A percentile compares a stretch with the other conserved stretches of the same genome.
Conservation (phyloP, 2,113 vertebrate genomes). For the Pterocles orientalis region DNA sequence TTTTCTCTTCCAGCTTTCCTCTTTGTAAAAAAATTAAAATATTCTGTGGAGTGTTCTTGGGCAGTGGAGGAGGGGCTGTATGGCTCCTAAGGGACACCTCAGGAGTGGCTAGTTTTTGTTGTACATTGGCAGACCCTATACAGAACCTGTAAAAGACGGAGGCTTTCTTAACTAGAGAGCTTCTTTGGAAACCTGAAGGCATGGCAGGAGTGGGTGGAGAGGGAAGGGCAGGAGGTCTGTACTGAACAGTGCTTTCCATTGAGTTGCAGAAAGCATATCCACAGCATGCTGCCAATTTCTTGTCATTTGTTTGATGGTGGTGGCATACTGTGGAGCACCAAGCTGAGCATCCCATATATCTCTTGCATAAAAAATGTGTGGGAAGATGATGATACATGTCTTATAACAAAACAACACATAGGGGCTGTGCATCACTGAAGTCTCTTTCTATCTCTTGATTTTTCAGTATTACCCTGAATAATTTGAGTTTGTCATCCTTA, state of each 20-base stretch:
- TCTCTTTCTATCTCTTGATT: neutral
- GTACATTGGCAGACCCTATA: neutral
- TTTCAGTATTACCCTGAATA: conserved; percentile 1
- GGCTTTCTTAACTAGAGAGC: neutral
- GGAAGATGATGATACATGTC: conserved; percentile 42
- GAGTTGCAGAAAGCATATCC: neutral
- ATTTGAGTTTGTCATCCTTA: conserved; percentile 33
- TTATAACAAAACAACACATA: conserved; percentile 42
- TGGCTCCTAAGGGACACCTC: neutral
- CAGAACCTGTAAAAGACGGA: neutral
- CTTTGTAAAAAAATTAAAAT: neutral
- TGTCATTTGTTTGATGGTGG: conserved; percentile 17
- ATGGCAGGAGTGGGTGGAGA: neutral
- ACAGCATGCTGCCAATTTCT: conserved; percentile 20
- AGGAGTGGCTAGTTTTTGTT: neutral
- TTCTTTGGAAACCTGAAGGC: neutral
- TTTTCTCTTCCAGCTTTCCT: neutral
- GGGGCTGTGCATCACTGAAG: neutral
- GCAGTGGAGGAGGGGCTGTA: neutral
- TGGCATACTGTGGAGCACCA: neutral
- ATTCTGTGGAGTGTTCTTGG: neutral
- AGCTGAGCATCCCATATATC: conserved; percentile 29
- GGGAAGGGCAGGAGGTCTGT: neutral
- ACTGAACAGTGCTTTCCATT: conserved; percentile 7
- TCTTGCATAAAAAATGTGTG: conserved; percentile 30